phyloP scores from a whole-genome alignment of 2,797 vertebrate species.

The Neoniphon sammara region DNA sequence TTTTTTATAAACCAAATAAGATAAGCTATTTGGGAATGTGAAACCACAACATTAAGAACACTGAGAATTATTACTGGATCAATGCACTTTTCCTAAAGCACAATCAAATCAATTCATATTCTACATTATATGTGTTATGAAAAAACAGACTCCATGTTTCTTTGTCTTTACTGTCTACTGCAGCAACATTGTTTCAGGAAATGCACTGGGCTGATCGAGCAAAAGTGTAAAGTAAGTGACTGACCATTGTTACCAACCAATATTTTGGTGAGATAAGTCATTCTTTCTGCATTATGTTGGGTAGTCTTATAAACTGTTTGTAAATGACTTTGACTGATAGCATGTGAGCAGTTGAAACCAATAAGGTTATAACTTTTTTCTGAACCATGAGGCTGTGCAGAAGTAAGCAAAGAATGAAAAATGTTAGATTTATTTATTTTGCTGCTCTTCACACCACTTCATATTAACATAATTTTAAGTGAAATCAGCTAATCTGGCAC shows the following conservation, averaged over 20 bases:
- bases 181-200: slow-evolving; percentile 87
- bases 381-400: no score
- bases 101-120: slow-evolving; percentile 31
- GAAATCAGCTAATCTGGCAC: neutral
- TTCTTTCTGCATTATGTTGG: neutral
- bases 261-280: slow-evolving; percentile 34
- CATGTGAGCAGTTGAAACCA: no score
- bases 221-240: slow-evolving; percentile 86
- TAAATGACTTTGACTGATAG: neutral
- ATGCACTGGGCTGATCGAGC: slow-evolving; percentile 85
- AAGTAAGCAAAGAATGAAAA: no score
- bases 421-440: no score
- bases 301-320: slow-evolving; percentile 30
- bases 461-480: neutral
- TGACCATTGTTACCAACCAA: slow-evolving; percentile 54
- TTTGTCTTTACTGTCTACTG: slow-evolving; percentile 80
- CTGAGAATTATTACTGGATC: neutral
- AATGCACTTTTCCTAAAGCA: slow-evolving; percentile 9
- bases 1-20: neutral
- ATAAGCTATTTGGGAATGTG: neutral
- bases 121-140: slow-evolving; percentile 49
- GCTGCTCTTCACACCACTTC: neutral
- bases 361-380: no score
- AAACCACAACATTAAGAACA: neutral
- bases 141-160: slow-evolving; percentile 70